Percentiles rank a stretch among this genome's conserved stretches.
phyloP scores from a whole-genome alignment of 1,140 invertebrate genomes.

The Tetramorium parvispinum region DNA sequence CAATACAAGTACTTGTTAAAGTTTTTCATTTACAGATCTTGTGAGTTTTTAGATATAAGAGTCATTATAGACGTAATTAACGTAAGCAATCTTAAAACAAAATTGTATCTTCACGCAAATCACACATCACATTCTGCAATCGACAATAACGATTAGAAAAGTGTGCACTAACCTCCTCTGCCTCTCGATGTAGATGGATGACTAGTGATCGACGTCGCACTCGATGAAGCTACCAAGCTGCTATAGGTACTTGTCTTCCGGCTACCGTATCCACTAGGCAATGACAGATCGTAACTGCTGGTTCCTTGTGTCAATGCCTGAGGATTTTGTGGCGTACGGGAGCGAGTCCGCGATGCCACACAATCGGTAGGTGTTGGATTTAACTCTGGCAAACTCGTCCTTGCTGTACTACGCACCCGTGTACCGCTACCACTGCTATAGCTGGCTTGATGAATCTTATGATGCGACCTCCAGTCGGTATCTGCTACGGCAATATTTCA shows the following conservation, averaged over 20 bases:
- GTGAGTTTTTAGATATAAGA: background rate
- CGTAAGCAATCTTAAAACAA: conserved; percentile 30
- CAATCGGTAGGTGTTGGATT: conserved; percentile 82
- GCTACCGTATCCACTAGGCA: conserved; percentile 74
- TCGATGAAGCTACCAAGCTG: conserved; percentile 75
- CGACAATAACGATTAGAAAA: conserved; percentile 43
- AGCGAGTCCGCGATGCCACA: conserved; percentile 83
- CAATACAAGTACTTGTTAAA: conserved; percentile 4
- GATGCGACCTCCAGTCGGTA: conserved; percentile 81
- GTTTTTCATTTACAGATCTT: conserved; percentile 15
- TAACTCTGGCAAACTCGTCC: conserved; percentile 76
- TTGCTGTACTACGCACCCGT: conserved; percentile 75
- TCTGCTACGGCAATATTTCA: conserved; percentile 73
- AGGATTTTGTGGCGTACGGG: conserved; percentile 82
- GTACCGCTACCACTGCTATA: conserved; percentile 77
- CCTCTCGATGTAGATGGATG: conserved; percentile 84
- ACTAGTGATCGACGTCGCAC: conserved; percentile 77
- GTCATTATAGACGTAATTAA: conserved; percentile 33
- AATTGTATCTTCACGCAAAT: conserved; percentile 63
- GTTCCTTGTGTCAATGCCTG: conserved; percentile 75
- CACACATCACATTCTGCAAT: conserved; percentile 70
- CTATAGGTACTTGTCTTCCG: conserved; percentile 77
- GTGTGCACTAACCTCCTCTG: conserved; percentile 79
- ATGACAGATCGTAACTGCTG: conserved; percentile 74
- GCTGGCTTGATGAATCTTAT: conserved; percentile 80